Conservation (phyloP, 2,797 vertebrate species). For the Takifugu ocellatus region DNA sequence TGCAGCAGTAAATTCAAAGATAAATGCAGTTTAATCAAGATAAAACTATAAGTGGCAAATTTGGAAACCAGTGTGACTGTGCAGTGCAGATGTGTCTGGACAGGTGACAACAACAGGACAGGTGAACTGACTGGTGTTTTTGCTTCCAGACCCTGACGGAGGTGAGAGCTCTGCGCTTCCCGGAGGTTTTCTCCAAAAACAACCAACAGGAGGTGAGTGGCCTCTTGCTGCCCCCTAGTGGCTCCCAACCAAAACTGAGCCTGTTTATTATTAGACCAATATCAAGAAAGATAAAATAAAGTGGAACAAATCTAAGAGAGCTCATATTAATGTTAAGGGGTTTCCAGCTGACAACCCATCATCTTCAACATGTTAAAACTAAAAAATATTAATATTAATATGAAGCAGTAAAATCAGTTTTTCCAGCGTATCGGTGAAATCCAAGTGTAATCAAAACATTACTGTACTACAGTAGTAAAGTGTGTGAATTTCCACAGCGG, state of each 20-base stretch:
- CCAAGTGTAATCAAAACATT: too few relatives aligned
- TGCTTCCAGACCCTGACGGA: slow-evolving; percentile 87
- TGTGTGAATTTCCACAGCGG: too few relatives aligned
- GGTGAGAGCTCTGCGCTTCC: slow-evolving; percentile 87
- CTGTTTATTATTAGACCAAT: neutral
- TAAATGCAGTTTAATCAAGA: neutral
- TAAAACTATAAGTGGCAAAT: neutral
- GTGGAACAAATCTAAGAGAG: too few relatives aligned
- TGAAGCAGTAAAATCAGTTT: too few relatives aligned
- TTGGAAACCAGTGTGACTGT: too few relatives aligned
- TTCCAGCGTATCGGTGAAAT: too few relatives aligned
- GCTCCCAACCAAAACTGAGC: neutral
- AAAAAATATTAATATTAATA: too few relatives aligned
- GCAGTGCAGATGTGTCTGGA: too few relatives aligned
- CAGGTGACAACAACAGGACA: neutral
- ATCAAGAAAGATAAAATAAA: neutral
- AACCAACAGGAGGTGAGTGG: slow-evolving; percentile 88
- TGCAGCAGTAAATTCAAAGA: neutral
- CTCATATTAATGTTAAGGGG: too few relatives aligned
- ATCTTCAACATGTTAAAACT: too few relatives aligned
- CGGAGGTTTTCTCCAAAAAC: slow-evolving; percentile 84
- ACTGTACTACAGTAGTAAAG: too few relatives aligned
- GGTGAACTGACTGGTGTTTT: slow-evolving; percentile 57
- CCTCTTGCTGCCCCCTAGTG: slow-evolving; percentile 49
- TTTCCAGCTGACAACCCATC: too few relatives aligned